phyloP scores from a whole-genome alignment of 2,888 invertebrate species.

The Steinernema scapterisci region DNA sequence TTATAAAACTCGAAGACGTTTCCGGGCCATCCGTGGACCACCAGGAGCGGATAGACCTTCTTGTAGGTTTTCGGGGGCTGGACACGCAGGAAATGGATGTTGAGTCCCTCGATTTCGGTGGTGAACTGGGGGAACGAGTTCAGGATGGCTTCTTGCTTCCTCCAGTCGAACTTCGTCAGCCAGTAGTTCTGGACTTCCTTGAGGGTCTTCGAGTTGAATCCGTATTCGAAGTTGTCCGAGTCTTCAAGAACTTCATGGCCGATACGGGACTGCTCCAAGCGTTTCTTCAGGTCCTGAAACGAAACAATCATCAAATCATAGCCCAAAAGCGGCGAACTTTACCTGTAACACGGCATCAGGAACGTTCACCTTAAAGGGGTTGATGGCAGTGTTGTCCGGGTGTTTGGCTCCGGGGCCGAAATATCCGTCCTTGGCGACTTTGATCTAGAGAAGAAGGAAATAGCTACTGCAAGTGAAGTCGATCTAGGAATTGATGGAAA shows the following conservation, averaged over 20 bases:
- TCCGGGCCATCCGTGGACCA: constrained; percentile 86
- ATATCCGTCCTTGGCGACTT: constrained; percentile 51
- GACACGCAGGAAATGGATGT: constrained; percentile 78
- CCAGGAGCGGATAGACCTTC: constrained; percentile 75
- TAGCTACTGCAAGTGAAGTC: no score
- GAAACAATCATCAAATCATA: neutral
- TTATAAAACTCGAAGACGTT: constrained; percentile 80
- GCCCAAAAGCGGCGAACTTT: neutral
- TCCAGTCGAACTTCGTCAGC: constrained; percentile 78
- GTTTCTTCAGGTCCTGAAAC: constrained; percentile 55
- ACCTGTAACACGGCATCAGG: constrained; percentile 48
- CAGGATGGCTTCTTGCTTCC: constrained; percentile 75
- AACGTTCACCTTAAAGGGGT: constrained; percentile 55
- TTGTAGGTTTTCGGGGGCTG: constrained; percentile 71
- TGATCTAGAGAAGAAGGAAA: constrained; percentile 50
- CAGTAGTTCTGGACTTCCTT: constrained; percentile 78
- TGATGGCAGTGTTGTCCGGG: constrained; percentile 50
- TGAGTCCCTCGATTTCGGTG: constrained; percentile 78
- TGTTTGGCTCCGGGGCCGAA: constrained; percentile 51
- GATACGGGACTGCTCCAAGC: constrained; percentile 71
- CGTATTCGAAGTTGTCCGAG: constrained; percentile 77
- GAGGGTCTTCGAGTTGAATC: constrained; percentile 75
- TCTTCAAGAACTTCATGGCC: constrained; percentile 61
- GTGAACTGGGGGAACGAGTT: constrained; percentile 79
- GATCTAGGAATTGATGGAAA: no score